Base-by-base conservation (phyloP, 2,113 vertebrate genomes). In the Phyllostomus hastatus region DNA sequence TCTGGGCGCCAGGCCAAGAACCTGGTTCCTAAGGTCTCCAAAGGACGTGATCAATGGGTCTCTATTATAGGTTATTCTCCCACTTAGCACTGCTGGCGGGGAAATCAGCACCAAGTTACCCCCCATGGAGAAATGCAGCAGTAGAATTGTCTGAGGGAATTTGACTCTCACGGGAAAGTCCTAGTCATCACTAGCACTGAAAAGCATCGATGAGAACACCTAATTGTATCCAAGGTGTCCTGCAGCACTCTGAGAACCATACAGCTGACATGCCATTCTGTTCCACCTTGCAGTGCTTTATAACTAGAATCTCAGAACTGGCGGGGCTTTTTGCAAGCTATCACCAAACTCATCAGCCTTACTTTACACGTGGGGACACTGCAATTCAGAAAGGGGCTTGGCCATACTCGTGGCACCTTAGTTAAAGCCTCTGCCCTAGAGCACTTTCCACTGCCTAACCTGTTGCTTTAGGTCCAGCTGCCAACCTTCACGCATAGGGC, bases 1-100 rank as follows among this genome's bases (percentile, higher is more conserved):
- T 93, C 93, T 85, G 93, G 94, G 95, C 66, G 1, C 67, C 22
- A 7, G 38, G 92, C 95, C 92, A 95, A 64, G 90, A 91, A 81
- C 95, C 76, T 69, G 54, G 76, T 52, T 95, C 76, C 92, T 80
- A 80, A 46, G 52, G 86, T 95, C 76, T 85, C 96, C 48, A 64
- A 81, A 91, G 84, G 92, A 82, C 28, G 35, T 50, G 88, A 81
- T 96, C 85, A 54, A 17, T 89, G 70, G 35, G 69, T 52, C 88
- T 96, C 75, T 88, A 48, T 84, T 83, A 66, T 61, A 69, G 83
- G 52, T 84, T 80, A 82, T 70, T 95, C 43, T 70, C 43, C 59
- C 70, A 69, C 78, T 73, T 76, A 79, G 50, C 50, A 43, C 61
- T 85, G 70, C 43, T 38, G 15, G 57, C 5, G 33, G 81, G 70